phyloP scores from a whole-genome alignment of 2,888 invertebrate genomes.

The Caenorhabditis becei region DNA sequence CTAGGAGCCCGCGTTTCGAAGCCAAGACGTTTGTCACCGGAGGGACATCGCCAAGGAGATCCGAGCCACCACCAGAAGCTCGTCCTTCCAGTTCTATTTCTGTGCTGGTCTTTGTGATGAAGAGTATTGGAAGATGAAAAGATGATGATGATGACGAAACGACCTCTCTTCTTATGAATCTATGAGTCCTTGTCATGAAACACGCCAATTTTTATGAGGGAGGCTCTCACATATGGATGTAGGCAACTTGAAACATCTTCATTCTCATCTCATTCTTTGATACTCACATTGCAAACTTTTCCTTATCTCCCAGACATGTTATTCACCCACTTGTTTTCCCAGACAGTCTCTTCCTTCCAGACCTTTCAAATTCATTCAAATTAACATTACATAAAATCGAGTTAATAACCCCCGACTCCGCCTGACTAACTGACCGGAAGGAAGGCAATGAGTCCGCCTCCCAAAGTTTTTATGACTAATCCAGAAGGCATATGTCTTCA shows the following conservation, averaged over 20 bases:
- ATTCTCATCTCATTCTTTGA: constrained; percentile 1
- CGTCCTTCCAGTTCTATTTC: background rate
- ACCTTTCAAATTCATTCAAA: constrained; percentile 17
- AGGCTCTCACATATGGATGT: constrained; percentile 41
- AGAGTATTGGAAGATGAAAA: constrained; percentile 11
- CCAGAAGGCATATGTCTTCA: constrained; percentile 23
- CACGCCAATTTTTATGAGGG: constrained; percentile 51
- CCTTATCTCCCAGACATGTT: background rate
- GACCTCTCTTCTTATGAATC: constrained; percentile 56
- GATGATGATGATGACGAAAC: constrained; percentile 48
- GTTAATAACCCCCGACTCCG: constrained; percentile 8
- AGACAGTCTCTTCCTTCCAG: constrained; percentile 25
- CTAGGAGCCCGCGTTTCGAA: background rate
- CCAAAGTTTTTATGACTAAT: constrained; percentile 50
- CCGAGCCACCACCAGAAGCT: background rate
- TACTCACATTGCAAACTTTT: background rate
- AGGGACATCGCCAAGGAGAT: constrained; percentile 18
- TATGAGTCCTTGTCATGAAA: constrained; percentile 58
- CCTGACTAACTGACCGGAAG: constrained; percentile 41
- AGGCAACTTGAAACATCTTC: constrained; percentile 3
- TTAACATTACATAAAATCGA: constrained; percentile 17
- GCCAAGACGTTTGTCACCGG: constrained; percentile 40
- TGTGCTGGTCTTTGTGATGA: constrained; percentile 40
- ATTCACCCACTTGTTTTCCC: constrained; percentile 12
- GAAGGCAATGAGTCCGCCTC: background rate